phyloP scores from a whole-genome alignment of 2,888 invertebrate genomes.

The Cistogaster globosa region DNA sequence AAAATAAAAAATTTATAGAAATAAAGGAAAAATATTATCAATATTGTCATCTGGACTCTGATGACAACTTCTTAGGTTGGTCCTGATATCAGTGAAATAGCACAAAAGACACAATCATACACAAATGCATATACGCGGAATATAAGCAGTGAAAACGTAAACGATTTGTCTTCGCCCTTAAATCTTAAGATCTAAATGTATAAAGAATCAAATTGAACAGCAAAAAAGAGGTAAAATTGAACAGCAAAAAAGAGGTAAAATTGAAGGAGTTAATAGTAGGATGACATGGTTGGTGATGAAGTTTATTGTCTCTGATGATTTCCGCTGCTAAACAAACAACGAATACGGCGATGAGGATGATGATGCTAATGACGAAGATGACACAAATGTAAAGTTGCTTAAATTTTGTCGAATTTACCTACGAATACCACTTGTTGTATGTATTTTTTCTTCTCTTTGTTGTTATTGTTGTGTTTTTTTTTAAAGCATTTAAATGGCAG shows the following conservation, averaged over 20 bases:
- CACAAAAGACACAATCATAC: slow-evolving; percentile 9
- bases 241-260: slow-evolving; percentile 6
- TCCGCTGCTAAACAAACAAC: slow-evolving; percentile 28
- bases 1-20: slow-evolving; percentile 36
- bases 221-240: too few relatives aligned
- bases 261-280: slow-evolving; percentile 55
- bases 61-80: slow-evolving; percentile 72
- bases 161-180: slow-evolving; percentile 60
- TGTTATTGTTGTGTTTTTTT: too few relatives aligned
- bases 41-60: slow-evolving; percentile 72
- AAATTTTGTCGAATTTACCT: slow-evolving; percentile 52
- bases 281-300: slow-evolving; percentile 44
- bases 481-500: too few relatives aligned
- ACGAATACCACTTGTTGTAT: slow-evolving; percentile 61
- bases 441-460: slow-evolving; percentile 11
- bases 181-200: not conserved
- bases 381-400: slow-evolving; percentile 50
- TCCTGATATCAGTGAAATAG: slow-evolving; percentile 43
- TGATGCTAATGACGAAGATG: slow-evolving; percentile 35
- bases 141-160: slow-evolving; percentile 23
- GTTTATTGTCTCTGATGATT: slow-evolving; percentile 41
- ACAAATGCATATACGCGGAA: not conserved
- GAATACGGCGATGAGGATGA: slow-evolving; percentile 26
- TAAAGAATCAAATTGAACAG: not conserved
- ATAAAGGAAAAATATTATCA: slow-evolving; percentile 64